phyloP scores from a whole-genome alignment of 1,140 invertebrate genomes.

The Ladona fulva region DNA sequence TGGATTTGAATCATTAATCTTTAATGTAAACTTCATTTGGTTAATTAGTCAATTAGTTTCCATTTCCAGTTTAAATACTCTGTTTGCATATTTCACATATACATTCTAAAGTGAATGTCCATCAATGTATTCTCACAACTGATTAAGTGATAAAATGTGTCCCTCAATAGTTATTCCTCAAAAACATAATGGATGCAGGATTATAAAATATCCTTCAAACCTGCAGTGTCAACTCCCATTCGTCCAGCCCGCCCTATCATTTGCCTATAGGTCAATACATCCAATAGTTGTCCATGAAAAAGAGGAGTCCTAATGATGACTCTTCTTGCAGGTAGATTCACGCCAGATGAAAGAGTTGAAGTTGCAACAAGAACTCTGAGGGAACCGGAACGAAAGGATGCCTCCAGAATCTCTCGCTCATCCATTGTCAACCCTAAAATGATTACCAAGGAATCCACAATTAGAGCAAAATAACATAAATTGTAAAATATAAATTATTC shows the following conservation, averaged over 20 bases:
- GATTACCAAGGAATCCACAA: background rate
- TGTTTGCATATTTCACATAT: no score
- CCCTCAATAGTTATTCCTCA: no score
- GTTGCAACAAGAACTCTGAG: slow-evolving; percentile 89
- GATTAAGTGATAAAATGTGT: no score
- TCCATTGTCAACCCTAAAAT: slow-evolving; percentile 79
- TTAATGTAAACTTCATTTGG: no score
- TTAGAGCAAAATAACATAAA: no score
- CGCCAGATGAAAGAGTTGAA: slow-evolving; percentile 90
- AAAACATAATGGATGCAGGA: no score
- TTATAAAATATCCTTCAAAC: slow-evolving; percentile 24
- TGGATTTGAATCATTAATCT: no score
- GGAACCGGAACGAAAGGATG: slow-evolving; percentile 62
- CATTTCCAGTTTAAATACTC: no score
- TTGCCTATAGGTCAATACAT: slow-evolving; percentile 83
- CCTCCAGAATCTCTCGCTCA: slow-evolving; percentile 92
- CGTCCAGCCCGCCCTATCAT: slow-evolving; percentile 95
- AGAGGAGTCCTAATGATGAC: slow-evolving; percentile 86
- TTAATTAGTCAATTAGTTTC: no score
- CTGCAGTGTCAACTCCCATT: slow-evolving; percentile 69
- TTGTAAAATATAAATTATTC: no score
- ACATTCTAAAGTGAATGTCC: no score
- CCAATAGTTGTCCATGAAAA: slow-evolving; percentile 66
- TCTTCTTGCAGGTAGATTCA: slow-evolving; percentile 89
- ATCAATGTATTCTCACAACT: no score